phyloP scores from a whole-genome alignment of 2,797 vertebrate genomes.

The Limnodromus scolopaceus region DNA sequence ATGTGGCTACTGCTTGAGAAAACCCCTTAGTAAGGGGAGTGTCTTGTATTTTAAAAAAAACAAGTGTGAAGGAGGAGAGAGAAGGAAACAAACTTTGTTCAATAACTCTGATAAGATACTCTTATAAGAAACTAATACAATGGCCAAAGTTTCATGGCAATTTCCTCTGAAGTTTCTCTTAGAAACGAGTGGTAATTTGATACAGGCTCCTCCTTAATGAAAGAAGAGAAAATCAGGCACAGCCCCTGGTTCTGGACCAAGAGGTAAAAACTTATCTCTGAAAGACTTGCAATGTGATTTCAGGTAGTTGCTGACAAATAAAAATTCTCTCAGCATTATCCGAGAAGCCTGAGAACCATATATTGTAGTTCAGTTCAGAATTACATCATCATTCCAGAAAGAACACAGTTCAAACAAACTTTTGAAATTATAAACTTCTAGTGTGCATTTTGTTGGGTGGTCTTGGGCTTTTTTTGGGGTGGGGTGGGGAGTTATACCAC shows the following conservation, averaged over 20 bases:
- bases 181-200: not conserved
- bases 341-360: not conserved
- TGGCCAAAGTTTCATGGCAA: not conserved
- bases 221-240: not conserved
- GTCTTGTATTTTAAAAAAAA: not conserved
- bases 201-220: not conserved
- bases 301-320: not conserved
- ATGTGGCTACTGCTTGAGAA: not conserved
- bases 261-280: not conserved
- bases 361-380: not conserved
- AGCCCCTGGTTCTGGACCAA: not conserved
- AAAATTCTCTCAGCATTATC: not conserved
- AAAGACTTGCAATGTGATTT: not conserved
- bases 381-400: not conserved
- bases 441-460: not conserved
- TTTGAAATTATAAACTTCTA: not conserved
- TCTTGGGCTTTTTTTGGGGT: accelerated
- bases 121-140: not conserved
- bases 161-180: not conserved
- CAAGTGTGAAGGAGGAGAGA: not conserved
- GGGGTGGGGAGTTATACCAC: not conserved
- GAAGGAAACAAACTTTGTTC: not conserved
- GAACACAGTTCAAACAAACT: not conserved
- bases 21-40: not conserved
- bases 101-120: not conserved